Percentiles rank a stretch among this genome's conserved stretches.
Conservation (phyloP, 2,113 vertebrate genomes). For the Ancistrus triradiatus region DNA sequence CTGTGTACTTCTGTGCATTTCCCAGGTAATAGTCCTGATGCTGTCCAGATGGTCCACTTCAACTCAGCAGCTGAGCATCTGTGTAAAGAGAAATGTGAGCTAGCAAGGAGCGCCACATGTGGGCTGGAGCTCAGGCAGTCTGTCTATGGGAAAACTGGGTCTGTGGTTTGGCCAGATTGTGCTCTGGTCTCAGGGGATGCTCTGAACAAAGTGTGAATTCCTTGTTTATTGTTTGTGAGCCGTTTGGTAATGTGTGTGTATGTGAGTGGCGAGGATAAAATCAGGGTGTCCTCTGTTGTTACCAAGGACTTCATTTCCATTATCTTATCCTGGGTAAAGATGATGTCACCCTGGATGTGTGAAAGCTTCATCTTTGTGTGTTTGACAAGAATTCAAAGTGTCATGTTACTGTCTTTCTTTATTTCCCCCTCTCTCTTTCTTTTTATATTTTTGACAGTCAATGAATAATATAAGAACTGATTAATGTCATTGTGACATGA, state of each 20-base stretch:
- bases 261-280: slow-evolving; percentile 46
- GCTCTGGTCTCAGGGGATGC: slow-evolving; percentile 32
- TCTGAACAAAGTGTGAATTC: slow-evolving; percentile 50
- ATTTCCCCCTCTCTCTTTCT: too few relatives aligned
- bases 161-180: slow-evolving; percentile 46
- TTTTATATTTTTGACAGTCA: too few relatives aligned
- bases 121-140: slow-evolving; percentile 16
- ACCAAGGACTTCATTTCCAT: slow-evolving; percentile 44
- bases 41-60: slow-evolving; percentile 41
- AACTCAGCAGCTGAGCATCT: slow-evolving; percentile 34
- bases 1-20: slow-evolving; percentile 17
- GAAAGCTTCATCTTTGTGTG: neutral
- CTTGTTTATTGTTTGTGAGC: slow-evolving; percentile 29
- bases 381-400: neutral
- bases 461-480: too few relatives aligned
- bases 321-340: too few relatives aligned
- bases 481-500: too few relatives aligned
- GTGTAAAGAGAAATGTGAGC: slow-evolving; percentile 25
- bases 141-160: slow-evolving; percentile 28
- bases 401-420: slow-evolving; percentile 11
- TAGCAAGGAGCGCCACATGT: slow-evolving; percentile 28
- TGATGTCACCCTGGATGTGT: slow-evolving; percentile 34
- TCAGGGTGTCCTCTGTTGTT: slow-evolving; percentile 18
- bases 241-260: slow-evolving; percentile 44
- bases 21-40: slow-evolving; percentile 45